Evolutionary conservation across 2,888 invertebrate genomes (phyloP).

Genomic region (Caprella mutica): DNA sequence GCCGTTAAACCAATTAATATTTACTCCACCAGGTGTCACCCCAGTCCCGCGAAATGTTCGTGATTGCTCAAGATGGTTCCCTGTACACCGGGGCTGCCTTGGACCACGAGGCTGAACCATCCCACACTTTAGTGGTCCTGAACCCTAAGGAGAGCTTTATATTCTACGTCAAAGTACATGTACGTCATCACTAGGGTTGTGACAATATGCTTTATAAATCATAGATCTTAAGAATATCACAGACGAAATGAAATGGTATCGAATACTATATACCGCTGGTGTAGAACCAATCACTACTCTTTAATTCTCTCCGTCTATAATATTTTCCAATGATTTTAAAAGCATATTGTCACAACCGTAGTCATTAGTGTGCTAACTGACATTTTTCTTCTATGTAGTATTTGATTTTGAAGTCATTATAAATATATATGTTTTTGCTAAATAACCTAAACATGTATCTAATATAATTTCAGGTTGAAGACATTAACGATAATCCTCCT

Average conservation of each 20-base stretch:
- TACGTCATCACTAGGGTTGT: too few species aligned
- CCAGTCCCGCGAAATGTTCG: conserved; percentile 65
- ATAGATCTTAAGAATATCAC: too few species aligned
- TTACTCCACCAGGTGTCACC: conserved; percentile 52
- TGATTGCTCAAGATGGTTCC: conserved; percentile 64
- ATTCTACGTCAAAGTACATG: conserved; percentile 27
- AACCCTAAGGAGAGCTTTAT: conserved; percentile 23
- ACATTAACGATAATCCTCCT: conserved; percentile 79
- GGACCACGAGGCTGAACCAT: conserved; percentile 54
- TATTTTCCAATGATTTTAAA: too few species aligned
- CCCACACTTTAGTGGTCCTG: conserved; percentile 26
- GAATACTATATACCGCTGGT: too few species aligned
- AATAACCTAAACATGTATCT: neutral
- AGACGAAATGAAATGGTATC: too few species aligned
- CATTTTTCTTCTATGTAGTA: too few species aligned
- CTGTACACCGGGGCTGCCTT: conserved; percentile 63
- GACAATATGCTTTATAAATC: too few species aligned
- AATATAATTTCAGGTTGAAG: conserved; percentile 51
- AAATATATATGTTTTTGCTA: neutral
- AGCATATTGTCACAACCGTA: too few species aligned
- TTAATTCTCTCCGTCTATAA: too few species aligned
- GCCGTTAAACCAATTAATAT: neutral
- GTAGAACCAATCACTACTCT: too few species aligned
- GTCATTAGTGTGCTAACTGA: too few species aligned
- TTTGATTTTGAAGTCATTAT: too few species aligned